Evolutionary conservation across 2,797 vertebrate genomes (phyloP).

Genomic region (Crocodylus rhombifer): DNA sequence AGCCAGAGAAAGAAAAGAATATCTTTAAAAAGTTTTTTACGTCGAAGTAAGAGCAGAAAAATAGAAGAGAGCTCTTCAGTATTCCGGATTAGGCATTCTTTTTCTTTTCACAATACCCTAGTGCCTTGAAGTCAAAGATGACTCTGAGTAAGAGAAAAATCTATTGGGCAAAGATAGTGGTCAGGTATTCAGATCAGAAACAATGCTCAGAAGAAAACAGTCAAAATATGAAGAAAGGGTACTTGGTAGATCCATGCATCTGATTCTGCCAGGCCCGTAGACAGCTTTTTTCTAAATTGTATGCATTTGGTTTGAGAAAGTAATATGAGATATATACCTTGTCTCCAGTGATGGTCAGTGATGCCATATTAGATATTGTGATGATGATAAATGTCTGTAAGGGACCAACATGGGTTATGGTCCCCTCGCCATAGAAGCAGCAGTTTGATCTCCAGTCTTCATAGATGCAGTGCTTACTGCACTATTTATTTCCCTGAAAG

Average conservation of each 20-base stretch:
- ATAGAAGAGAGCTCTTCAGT: background rate
- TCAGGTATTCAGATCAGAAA: background rate
- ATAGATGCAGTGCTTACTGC: background rate
- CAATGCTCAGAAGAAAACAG: background rate
- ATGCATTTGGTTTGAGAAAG: background rate
- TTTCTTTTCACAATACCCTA: background rate
- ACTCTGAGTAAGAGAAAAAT: background rate
- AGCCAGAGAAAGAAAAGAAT: conserved; percentile 62
- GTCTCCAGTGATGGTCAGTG: background rate
- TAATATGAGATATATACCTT: background rate
- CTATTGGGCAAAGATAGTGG: background rate
- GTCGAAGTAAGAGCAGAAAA: conserved; percentile 67
- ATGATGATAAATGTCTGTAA: background rate
- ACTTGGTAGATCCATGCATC: background rate
- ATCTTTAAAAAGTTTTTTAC: conserved; percentile 81
- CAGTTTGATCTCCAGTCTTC: background rate
- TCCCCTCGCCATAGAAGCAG: background rate
- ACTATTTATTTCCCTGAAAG: fast-evolving
- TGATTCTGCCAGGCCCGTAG: background rate
- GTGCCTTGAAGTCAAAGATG: background rate
- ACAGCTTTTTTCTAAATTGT: background rate
- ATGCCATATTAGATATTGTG: background rate
- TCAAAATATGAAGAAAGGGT: background rate
- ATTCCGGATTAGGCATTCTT: background rate
- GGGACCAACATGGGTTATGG: background rate